Evolutionary conservation across 2,113 vertebrate genomes (phyloP).

Genomic region (Empidonax traillii): DNA sequence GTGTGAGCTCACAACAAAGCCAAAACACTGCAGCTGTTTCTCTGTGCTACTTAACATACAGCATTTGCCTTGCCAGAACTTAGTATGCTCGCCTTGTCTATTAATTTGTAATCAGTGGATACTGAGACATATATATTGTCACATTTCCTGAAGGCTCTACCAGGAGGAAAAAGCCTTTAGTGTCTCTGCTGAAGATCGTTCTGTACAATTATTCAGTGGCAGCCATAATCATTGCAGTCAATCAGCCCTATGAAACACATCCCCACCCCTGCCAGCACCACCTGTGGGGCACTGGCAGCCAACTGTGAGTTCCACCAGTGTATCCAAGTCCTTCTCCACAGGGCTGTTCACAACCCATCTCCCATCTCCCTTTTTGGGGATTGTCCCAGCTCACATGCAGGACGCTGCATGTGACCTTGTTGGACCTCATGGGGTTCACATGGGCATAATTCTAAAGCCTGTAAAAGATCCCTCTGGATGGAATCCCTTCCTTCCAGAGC

Average conservation of each 20-base stretch:
- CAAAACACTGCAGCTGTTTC: not conserved
- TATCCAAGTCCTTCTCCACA: not conserved
- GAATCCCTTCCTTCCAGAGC: not conserved
- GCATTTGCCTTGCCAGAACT: not conserved
- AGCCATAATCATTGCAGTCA: not conserved
- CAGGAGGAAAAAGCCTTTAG: not conserved
- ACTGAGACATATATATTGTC: not conserved
- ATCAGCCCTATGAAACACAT: not conserved
- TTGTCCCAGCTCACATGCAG: fast-evolving
- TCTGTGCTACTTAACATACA: not conserved
- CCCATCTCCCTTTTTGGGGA: not conserved
- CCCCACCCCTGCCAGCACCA: not conserved
- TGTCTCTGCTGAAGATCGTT: not conserved
- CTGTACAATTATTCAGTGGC: not conserved
- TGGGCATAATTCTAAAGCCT: not conserved
- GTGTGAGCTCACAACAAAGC: not conserved
- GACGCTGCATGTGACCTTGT: not conserved
- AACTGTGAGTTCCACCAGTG: not conserved
- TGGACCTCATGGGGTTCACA: not conserved
- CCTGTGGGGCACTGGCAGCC: not conserved
- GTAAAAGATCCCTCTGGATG: not conserved
- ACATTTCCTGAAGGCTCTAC: not conserved
- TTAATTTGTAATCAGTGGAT: not conserved
- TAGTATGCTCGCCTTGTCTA: not conserved
- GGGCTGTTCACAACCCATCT: not conserved